Conservation (phyloP, 2,113 vertebrate species). For the Abramis brama region DNA sequence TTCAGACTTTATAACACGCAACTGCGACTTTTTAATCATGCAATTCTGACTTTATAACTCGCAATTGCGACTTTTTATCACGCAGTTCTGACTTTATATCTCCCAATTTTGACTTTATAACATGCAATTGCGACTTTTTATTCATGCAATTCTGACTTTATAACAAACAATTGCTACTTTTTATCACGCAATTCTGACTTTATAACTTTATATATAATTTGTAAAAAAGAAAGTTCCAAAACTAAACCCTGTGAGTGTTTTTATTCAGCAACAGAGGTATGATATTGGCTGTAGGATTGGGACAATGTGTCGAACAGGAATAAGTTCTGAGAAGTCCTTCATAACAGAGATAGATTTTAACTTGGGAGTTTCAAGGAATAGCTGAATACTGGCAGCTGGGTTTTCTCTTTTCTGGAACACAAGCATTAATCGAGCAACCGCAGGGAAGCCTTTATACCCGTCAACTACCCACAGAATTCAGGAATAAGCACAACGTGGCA, state of each 20-base stretch:
- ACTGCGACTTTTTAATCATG: too few species aligned
- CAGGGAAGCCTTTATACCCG: conserved; percentile 55
- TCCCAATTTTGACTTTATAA: too few species aligned
- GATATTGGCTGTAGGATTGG: conserved; percentile 26
- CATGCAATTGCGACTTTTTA: too few species aligned
- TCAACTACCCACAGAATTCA: conserved; percentile 61
- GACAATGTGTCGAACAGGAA: conserved; percentile 2
- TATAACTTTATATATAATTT: too few species aligned
- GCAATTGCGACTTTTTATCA: too few species aligned
- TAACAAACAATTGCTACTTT: too few species aligned
- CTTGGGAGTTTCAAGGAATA: conserved; percentile 19
- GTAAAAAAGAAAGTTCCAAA: not conserved
- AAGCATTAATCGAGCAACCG: conserved; percentile 52
- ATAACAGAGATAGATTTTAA: conserved; percentile 37
- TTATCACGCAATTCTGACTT: too few species aligned
- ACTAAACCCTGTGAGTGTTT: not conserved
- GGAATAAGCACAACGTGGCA: conserved; percentile 61
- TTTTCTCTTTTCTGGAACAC: conserved; percentile 49
- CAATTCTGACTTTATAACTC: too few species aligned
- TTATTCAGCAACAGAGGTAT: conserved; percentile 12
- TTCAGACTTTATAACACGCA: too few species aligned
- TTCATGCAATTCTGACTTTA: too few species aligned
- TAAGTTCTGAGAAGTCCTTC: conserved; percentile 18
- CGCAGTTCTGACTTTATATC: too few species aligned
- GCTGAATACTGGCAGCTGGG: conserved; percentile 59